Conservation (phyloP, 2,797 vertebrate species). For the Manis crassicaudata region DNA sequence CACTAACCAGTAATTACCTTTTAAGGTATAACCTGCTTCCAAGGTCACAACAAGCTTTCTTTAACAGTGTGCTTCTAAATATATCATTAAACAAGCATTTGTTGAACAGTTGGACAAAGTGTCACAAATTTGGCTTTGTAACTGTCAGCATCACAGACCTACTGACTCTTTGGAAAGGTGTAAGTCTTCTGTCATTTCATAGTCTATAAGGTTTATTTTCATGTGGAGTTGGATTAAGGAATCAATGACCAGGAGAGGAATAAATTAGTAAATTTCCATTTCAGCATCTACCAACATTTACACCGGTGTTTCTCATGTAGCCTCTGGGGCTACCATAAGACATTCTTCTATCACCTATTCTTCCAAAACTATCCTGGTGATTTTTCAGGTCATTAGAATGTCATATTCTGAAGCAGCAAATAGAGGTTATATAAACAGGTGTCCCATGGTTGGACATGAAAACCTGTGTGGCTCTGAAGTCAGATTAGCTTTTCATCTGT, state of each 20-base stretch:
- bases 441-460: background rate
- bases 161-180: background rate
- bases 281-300: background rate
- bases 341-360: background rate
- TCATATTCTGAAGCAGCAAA: background rate
- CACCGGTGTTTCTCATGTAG: background rate
- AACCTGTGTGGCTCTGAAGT: background rate
- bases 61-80: background rate
- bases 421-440: background rate
- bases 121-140: background rate
- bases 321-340: background rate
- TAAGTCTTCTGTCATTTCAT: background rate
- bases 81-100: background rate
- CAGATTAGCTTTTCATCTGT: background rate
- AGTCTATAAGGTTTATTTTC: background rate
- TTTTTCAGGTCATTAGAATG: background rate
- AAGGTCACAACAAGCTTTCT: background rate
- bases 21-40: background rate
- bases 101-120: background rate
- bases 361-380: background rate
- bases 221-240: background rate
- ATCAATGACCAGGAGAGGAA: background rate
- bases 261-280: background rate
- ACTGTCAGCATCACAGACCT: background rate
- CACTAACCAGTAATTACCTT: background rate